These are phyloP conservation scores for Chionodraco myersi DNA, from an alignment of 2,113 vertebrate species.

Conservation along the genomic window DNA sequence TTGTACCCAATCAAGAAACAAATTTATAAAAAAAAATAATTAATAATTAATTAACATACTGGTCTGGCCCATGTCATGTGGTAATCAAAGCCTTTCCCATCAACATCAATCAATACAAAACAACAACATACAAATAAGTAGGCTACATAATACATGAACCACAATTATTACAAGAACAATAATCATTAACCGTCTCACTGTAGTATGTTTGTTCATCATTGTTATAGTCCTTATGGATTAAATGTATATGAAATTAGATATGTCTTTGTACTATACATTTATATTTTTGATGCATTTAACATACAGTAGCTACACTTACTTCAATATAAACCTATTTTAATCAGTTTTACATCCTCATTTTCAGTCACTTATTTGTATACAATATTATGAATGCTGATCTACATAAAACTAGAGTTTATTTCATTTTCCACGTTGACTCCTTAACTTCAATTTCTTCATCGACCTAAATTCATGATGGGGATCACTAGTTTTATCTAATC, in stretches of 20 bases:
- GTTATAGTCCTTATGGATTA: not conserved
- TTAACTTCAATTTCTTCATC: constrained; percentile 16
- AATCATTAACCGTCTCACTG: not conserved
- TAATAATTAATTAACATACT: not conserved
- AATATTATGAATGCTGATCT: not conserved
- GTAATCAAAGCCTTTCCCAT: not conserved
- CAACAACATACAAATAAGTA: not conserved
- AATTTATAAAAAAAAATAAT: not conserved
- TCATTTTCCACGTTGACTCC: not conserved
- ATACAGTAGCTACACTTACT: not conserved
- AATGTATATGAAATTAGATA: accelerated
- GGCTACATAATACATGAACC: not conserved
- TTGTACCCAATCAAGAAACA: no score
- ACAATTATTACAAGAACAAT: not conserved
- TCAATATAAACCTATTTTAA: not conserved
- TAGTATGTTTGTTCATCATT: not conserved
- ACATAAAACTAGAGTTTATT: not conserved
- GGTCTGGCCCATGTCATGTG: not conserved
- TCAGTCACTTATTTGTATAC: not conserved
- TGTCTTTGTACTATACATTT: not conserved
- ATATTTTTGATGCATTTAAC: not conserved
- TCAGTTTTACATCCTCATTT: not conserved
- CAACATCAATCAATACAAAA: not conserved
- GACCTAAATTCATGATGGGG: constrained; percentile 26
- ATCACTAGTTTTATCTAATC: constrained; percentile 20